A percentile compares a stretch with the other conserved stretches of the same genome.
Conservation (phyloP, 2,113 vertebrate species). For the Chrysochloris asiatica region DNA sequence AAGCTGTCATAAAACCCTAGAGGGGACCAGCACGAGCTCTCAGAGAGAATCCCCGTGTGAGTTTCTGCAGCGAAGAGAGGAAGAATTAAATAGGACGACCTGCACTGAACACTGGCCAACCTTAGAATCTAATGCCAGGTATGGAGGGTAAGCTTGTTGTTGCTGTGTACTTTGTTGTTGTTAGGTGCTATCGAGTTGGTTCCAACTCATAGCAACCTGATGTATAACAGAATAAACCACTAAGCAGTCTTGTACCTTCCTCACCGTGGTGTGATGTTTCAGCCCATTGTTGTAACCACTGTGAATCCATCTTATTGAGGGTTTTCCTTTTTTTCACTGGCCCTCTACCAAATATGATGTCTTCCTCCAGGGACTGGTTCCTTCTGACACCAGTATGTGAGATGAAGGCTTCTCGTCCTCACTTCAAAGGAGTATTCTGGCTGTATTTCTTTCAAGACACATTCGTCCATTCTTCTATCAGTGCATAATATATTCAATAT, state of each 20-base stretch:
- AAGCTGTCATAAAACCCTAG: conserved; percentile 6
- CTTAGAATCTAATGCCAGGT: not conserved
- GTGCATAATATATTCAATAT: not conserved
- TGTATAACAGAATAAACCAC: not conserved
- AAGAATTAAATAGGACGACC: not conserved
- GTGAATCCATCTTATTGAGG: not conserved
- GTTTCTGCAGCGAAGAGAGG: conserved; percentile 3
- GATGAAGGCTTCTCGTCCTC: not conserved
- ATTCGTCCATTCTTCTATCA: not conserved
- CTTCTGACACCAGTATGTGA: not conserved
- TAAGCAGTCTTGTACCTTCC: not conserved
- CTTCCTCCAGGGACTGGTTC: not conserved
- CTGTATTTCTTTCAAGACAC: not conserved
- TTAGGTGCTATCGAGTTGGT: not conserved
- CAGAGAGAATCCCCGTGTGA: conserved; percentile 14
- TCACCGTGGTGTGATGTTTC: not conserved
- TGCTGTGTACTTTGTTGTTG: not conserved
- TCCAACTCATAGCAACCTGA: not conserved
- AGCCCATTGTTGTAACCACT: not conserved
- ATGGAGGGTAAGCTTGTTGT: not conserved
- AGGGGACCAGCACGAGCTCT: conserved; percentile 4
- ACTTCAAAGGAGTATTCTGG: not conserved
- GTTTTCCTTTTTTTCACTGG: not conserved
- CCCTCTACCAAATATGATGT: not conserved
- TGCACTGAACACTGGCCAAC: not conserved